Base-by-base conservation (phyloP, 2,888 invertebrate genomes). In the Plebejus melissa region DNA sequence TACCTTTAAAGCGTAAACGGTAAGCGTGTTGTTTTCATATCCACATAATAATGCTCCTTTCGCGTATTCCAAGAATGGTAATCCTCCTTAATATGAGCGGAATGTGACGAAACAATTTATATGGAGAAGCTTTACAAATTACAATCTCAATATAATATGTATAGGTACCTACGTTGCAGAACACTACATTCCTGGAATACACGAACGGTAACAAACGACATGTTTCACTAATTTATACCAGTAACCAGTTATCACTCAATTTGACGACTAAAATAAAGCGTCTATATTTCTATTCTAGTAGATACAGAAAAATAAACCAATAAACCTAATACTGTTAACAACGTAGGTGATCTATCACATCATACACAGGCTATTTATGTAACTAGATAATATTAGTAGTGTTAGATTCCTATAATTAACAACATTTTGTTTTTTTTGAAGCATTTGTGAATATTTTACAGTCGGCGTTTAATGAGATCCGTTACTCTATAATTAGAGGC, bases 1-100 rank as follows among this genome's bases (percentile, higher is more conserved):
- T 71, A 72, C 50, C 54, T 50, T 71, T 50, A 50, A 72, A 72
- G 72, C 72, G 50, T 72, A 72, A 72, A 72, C 50, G 54, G 16
- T 54, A 72, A 72, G 71, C 72, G 72, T 72, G 72, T 72, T 72
- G 72, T 72, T 72, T 72, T 50, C 50, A 54, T 54, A 72, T 54
- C 16, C 32, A 32, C 32, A 38, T 69, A 71, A 71, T 50, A 36
- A 65, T 36, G 32, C 13, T 65, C 65, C 65, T 32, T 65, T 65
- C 65, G 65, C 32, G 32, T 65, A 65, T 65, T 65, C 32, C 65
- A 65, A 13, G 65, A 65, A 65, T 16, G 65, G 65, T 36, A 32
- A 65, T 65, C 32, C 65, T 32, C 32, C 65, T 4, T 32, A 65
- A 65, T 28, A 65, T 65, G 11, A 65, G 65, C 32, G 65, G 65